Percentiles rank a stretch among this genome's conserved stretches.
Evolutionary conservation across 2,113 vertebrate species (phyloP).

Genomic region (Cephalopterus ornatus): DNA sequence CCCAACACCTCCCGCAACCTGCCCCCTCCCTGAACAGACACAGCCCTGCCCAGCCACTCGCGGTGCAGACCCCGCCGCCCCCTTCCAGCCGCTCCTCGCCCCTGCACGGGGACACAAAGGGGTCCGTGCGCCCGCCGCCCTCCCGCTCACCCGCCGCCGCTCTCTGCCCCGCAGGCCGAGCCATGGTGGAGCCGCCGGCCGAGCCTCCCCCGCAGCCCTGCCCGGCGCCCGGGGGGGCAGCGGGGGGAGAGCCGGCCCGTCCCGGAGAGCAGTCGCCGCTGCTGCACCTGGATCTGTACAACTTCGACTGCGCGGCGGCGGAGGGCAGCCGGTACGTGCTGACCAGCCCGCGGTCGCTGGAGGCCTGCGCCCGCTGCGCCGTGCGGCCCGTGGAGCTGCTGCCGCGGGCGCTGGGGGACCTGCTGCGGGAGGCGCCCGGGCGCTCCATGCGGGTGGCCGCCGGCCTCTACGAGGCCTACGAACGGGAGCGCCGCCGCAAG

Average conservation of each 20-base stretch:
- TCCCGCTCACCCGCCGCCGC: neutral
- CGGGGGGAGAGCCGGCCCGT: slow-evolving; percentile 48
- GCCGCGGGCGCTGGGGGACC: slow-evolving; percentile 82
- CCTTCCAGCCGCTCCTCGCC: neutral
- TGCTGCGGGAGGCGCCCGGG: slow-evolving; percentile 88
- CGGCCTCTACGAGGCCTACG: slow-evolving; percentile 90
- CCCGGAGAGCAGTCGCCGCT: slow-evolving; percentile 77
- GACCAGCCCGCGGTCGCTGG: slow-evolving; percentile 93
- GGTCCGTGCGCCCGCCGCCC: neutral
- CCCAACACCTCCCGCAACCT: neutral
- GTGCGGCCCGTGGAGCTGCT: slow-evolving; percentile 95
- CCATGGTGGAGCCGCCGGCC: slow-evolving; percentile 72
- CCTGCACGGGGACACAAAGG: neutral
- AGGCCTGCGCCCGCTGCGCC: slow-evolving; percentile 93
- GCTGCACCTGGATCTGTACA: slow-evolving; percentile 92
- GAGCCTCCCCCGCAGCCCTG: slow-evolving; percentile 42
- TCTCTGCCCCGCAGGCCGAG: slow-evolving; percentile 22
- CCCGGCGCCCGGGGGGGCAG: slow-evolving; percentile 64
- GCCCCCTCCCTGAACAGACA: neutral
- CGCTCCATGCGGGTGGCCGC: slow-evolving; percentile 92
- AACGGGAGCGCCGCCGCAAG: slow-evolving; percentile 86
- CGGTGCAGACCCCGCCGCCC: neutral
- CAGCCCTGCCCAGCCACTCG: neutral
- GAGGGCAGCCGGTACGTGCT: slow-evolving; percentile 97
- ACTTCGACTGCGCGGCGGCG: slow-evolving; percentile 89